Evolutionary conservation across 2,113 vertebrate species (phyloP).

Genomic region (Myotis yumanensis): DNA sequence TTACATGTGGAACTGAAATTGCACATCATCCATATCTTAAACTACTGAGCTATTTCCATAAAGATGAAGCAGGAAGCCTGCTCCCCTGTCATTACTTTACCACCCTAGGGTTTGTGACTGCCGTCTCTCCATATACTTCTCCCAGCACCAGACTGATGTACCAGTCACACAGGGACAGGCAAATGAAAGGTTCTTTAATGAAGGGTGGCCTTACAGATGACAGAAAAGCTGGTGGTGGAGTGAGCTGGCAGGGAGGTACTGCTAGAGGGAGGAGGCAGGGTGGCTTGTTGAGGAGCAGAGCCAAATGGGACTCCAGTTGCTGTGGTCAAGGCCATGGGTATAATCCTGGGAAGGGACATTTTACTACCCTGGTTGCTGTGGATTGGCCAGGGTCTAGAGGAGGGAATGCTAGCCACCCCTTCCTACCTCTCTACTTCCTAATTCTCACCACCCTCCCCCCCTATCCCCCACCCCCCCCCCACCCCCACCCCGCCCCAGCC

Average conservation of each 20-base stretch:
- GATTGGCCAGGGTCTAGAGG: background rate
- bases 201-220: constrained; percentile 49
- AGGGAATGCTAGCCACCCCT: background rate
- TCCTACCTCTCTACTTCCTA: background rate
- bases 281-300: background rate
- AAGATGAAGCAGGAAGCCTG: constrained; percentile 34
- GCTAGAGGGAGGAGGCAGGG: background rate
- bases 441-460: background rate
- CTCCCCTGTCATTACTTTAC: constrained; percentile 69
- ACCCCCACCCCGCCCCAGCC: too few relatives aligned
- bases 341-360: background rate
- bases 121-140: constrained; percentile 39
- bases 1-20: constrained; percentile 65
- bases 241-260: constrained; percentile 45
- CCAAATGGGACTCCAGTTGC: background rate
- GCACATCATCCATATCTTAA: constrained; percentile 43
- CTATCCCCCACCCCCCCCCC: too few relatives aligned
- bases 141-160: background rate
- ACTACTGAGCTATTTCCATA: constrained; percentile 60
- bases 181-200: constrained; percentile 62
- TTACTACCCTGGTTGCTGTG: background rate
- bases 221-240: constrained; percentile 32
- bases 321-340: background rate
- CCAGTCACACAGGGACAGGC: constrained; percentile 44
- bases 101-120: constrained; percentile 51